Percentiles rank a stretch among this genome's conserved stretches.
Conservation (phyloP, 2,888 invertebrate genomes). For the Papilio elwesi region DNA sequence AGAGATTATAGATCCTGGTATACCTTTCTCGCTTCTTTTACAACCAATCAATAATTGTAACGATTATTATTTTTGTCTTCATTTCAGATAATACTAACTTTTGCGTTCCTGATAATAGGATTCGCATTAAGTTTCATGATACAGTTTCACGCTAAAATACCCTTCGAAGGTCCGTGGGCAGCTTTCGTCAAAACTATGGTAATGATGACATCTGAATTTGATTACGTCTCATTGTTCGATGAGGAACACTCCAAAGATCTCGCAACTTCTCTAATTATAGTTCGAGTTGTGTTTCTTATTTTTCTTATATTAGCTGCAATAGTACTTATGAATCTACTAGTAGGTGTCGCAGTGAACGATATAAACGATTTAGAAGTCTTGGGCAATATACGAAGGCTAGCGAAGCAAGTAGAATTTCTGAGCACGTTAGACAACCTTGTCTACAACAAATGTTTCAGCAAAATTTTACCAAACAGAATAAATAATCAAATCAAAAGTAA, state of each 20-base stretch:
- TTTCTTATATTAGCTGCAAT: constrained; percentile 83
- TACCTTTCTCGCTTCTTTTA: no score
- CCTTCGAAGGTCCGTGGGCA: constrained; percentile 81
- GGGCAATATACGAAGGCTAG: constrained; percentile 81
- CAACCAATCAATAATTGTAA: no score
- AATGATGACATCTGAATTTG: constrained; percentile 86
- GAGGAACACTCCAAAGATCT: constrained; percentile 69
- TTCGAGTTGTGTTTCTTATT: constrained; percentile 78
- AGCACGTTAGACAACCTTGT: constrained; percentile 79
- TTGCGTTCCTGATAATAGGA: constrained; percentile 80
- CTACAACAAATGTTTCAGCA: constrained; percentile 71
- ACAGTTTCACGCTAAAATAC: constrained; percentile 77
- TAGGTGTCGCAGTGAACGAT: constrained; percentile 85
- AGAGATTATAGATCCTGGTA: no score
- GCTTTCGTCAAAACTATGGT: constrained; percentile 83
- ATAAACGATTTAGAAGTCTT: constrained; percentile 83
- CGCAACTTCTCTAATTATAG: constrained; percentile 70
- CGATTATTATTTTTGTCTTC: not conserved
- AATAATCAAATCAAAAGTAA: constrained; percentile 67
- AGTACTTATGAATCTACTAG: constrained; percentile 84
- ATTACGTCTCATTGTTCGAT: constrained; percentile 79
- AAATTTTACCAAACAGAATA: constrained; percentile 64
- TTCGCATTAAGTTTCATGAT: constrained; percentile 84
- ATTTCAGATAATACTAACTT: constrained; percentile 79
- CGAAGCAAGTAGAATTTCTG: constrained; percentile 83